A percentile compares a stretch with the other conserved stretches of the same genome.
Evolutionary conservation across 2,113 vertebrate genomes (phyloP).

Genomic region (Illadopsis cleaveri): DNA sequence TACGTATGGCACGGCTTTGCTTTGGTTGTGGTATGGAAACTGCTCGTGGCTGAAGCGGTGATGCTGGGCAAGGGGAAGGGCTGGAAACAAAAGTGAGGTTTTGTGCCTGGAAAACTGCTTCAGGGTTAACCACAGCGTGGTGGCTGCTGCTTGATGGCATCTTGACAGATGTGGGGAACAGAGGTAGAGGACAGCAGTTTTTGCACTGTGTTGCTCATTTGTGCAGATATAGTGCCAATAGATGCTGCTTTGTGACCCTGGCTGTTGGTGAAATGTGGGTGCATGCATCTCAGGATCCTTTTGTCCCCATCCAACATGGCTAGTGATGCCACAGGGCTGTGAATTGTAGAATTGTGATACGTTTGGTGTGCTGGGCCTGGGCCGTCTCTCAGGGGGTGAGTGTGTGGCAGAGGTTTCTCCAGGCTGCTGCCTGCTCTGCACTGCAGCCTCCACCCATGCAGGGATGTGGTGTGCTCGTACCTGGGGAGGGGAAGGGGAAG

Average conservation of each 20-base stretch:
- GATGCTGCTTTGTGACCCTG: background rate
- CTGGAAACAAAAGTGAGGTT: background rate
- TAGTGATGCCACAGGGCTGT: background rate
- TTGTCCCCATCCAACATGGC: background rate
- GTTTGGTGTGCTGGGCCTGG: background rate
- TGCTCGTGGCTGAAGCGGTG: accelerated
- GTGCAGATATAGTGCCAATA: accelerated
- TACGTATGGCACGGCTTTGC: background rate
- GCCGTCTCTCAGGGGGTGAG: accelerated
- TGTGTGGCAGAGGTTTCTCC: background rate
- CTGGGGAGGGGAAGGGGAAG: background rate
- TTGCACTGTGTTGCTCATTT: background rate
- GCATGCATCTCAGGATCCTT: background rate
- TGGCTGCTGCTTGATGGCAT: background rate
- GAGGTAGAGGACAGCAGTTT: background rate
- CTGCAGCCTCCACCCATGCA: accelerated
- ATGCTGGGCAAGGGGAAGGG: background rate
- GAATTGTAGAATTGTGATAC: background rate
- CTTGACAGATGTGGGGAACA: background rate
- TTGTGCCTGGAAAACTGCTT: background rate
- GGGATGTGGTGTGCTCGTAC: accelerated
- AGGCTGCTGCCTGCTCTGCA: background rate
- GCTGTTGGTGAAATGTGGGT: background rate
- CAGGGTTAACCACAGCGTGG: background rate
- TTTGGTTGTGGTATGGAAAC: background rate